Evolutionary conservation across 2,888 invertebrate species (phyloP).

Genomic region (Eupeodes luniger): DNA sequence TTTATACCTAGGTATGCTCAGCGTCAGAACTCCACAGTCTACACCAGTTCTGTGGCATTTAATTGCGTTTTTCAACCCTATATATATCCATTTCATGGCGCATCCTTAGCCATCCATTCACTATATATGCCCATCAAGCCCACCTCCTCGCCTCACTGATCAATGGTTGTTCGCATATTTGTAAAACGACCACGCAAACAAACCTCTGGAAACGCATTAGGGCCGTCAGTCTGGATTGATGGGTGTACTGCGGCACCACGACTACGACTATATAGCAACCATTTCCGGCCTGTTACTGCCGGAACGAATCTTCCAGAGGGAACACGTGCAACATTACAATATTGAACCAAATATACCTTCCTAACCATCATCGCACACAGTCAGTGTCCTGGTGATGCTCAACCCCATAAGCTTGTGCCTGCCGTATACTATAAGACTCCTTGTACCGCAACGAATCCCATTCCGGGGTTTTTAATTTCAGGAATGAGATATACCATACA

Average conservation of each 20-base stretch:
- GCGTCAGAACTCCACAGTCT: neutral
- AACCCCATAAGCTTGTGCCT: conserved; percentile 27
- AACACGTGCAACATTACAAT: conserved; percentile 71
- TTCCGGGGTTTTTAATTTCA: conserved; percentile 72
- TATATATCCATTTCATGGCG: conserved; percentile 31
- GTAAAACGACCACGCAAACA: conserved; percentile 75
- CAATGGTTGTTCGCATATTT: conserved; percentile 74
- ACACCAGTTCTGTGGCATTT: conserved; percentile 62
- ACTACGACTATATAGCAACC: conserved; percentile 36
- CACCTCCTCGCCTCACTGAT: conserved; percentile 28
- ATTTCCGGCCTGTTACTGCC: conserved; percentile 62
- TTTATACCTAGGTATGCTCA: too few species aligned
- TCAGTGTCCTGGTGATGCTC: neutral
- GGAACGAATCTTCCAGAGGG: conserved; percentile 72
- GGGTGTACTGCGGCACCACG: conserved; percentile 67
- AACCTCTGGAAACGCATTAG: conserved; percentile 76
- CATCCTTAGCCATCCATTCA: conserved; percentile 18
- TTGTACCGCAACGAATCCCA: conserved; percentile 73
- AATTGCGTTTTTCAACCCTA: conserved; percentile 72
- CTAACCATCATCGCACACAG: conserved; percentile 1
- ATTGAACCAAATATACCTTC: conserved; percentile 14
- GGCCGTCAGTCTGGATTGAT: conserved; percentile 72
- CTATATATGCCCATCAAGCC: neutral
- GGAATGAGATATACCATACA: conserved; percentile 49
- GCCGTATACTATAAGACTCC: conserved; percentile 39